These are phyloP conservation scores for Myotis yumanensis DNA, from an alignment of 2,113 vertebrate genomes.

Conservation along the genomic window DNA sequence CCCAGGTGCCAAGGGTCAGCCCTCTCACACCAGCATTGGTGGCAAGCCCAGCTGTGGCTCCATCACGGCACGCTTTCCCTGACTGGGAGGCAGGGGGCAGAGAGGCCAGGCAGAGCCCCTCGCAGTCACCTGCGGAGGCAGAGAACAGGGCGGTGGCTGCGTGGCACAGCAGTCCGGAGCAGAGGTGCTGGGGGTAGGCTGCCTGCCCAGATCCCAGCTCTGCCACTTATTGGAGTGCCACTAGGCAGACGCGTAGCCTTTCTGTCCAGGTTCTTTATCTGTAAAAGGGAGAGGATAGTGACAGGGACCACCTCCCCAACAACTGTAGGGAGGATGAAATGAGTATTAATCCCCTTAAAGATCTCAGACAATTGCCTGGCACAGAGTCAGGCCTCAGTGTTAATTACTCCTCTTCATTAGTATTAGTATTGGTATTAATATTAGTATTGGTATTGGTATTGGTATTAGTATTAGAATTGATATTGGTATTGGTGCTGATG, in stretches of 20 bases:
- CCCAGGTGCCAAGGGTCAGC: neutral
- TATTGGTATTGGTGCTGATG: too few species aligned
- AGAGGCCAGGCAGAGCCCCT: neutral
- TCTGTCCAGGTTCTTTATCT: neutral
- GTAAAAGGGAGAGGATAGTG: neutral
- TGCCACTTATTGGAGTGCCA: neutral
- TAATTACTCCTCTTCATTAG: accelerated
- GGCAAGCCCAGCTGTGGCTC: neutral
- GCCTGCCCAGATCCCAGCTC: neutral
- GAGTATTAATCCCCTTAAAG: neutral
- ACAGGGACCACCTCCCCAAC: neutral
- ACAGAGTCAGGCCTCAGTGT: neutral
- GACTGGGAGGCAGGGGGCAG: neutral
- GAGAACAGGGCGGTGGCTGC: neutral
- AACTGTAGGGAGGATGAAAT: neutral
- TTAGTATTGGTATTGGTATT: accelerated
- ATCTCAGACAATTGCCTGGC: neutral
- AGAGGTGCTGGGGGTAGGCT: neutral
- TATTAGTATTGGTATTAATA: accelerated
- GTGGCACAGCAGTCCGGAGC: neutral
- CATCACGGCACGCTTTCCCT: neutral
- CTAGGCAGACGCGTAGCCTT: too few species aligned
- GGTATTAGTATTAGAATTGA: accelerated
- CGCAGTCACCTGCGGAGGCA: neutral
- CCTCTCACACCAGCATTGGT: too few species aligned